Conservation (phyloP, 2,113 vertebrate species). For the Anoplopoma fimbria region DNA sequence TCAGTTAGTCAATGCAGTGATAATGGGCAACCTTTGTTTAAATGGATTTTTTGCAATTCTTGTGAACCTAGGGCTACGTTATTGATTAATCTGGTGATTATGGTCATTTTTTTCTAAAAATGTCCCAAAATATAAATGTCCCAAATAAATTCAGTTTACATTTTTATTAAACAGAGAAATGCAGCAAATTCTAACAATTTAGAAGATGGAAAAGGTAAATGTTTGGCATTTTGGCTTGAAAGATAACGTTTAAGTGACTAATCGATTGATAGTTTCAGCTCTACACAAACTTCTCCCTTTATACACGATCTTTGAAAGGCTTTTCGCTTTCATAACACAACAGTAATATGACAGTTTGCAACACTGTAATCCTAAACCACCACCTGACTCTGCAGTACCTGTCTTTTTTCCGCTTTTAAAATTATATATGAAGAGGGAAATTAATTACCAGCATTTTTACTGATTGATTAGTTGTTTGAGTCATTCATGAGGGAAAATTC, state of each 20-base stretch:
- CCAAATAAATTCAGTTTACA: neutral
- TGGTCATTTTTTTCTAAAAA: too few relatives aligned
- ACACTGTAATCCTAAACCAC: neutral
- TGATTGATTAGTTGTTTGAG: neutral
- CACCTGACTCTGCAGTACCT: neutral
- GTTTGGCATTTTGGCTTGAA: neutral
- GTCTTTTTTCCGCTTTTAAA: neutral
- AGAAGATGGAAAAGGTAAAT: neutral
- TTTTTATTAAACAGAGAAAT: constrained; percentile 1
- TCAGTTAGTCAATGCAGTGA: neutral
- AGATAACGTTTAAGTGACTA: neutral
- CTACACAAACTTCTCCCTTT: neutral
- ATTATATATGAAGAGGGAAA: neutral
- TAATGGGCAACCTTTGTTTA: neutral
- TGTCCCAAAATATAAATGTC: neutral
- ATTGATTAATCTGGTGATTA: neutral
- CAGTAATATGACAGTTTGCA: neutral
- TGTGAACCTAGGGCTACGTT: neutral
- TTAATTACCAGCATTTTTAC: neutral
- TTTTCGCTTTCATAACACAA: neutral
- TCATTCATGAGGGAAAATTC: neutral
- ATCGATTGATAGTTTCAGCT: neutral
- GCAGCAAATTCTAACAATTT: neutral
- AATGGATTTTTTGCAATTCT: neutral
- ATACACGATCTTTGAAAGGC: neutral